Evolutionary conservation across 2,888 invertebrate genomes (phyloP).

Genomic region (Strigamia transsilvanica): DNA sequence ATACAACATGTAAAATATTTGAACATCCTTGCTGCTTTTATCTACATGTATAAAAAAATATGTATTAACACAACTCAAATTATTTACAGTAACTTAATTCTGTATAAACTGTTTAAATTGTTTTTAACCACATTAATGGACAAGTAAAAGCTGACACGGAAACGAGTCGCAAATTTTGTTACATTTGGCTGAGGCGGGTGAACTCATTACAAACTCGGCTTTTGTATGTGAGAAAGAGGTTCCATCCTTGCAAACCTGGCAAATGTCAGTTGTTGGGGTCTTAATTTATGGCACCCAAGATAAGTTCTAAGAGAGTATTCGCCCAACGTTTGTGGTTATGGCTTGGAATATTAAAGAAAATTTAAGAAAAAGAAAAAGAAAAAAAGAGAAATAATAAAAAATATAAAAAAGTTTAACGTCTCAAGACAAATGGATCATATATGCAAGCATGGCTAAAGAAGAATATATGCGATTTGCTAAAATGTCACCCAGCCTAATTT

Average conservation of each 20-base stretch:
- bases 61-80: too few species aligned
- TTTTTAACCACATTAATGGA: not conserved
- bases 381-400: not conserved
- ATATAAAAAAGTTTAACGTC: slow-evolving; percentile 3
- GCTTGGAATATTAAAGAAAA: slow-evolving; percentile 23
- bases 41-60: too few species aligned
- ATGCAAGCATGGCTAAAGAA: not conserved
- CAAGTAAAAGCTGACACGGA: not conserved
- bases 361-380: not conserved
- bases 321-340: slow-evolving; percentile 38
- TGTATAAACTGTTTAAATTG: not conserved
- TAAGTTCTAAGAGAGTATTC: slow-evolving; percentile 26
- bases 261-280: slow-evolving; percentile 35
- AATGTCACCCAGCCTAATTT: slow-evolving; percentile 4
- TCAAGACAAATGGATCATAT: not conserved
- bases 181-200: not conserved
- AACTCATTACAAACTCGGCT: slow-evolving; percentile 32
- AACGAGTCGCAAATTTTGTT: slow-evolving; percentile 24
- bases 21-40: too few species aligned
- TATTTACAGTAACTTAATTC: too few species aligned
- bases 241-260: slow-evolving; percentile 36
- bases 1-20: not conserved
- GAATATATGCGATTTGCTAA: slow-evolving; percentile 32
- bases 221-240: slow-evolving; percentile 39
- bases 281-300: slow-evolving; percentile 30